A percentile compares a stretch with the other conserved stretches of the same genome.
These are phyloP conservation scores for Drosophila bocki DNA, from an alignment of 1,140 invertebrate species.

Conservation along the genomic window DNA sequence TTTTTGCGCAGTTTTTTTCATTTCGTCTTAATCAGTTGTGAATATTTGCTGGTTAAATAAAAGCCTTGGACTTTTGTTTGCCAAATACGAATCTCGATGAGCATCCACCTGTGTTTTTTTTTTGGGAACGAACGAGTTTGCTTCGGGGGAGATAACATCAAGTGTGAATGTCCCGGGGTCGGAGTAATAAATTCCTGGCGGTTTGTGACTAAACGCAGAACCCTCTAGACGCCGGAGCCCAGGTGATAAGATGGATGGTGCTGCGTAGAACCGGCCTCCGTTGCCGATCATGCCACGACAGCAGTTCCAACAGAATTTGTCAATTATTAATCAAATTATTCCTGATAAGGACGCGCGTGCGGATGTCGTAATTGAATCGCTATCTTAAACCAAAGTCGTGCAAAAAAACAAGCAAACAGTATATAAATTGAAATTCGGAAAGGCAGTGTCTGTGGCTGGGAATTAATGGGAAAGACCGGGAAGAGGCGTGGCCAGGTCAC, in stretches of 20 bases:
- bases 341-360: conserved; percentile 59
- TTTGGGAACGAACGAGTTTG: conserved; percentile 7
- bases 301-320: conserved; percentile 30
- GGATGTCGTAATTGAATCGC: conserved; percentile 48
- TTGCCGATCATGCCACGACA: conserved; percentile 46
- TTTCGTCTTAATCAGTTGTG: conserved; percentile 55
- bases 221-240: conserved; percentile 8
- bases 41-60: conserved; percentile 57
- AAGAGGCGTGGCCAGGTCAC: conserved; percentile 41
- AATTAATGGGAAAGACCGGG: conserved; percentile 19
- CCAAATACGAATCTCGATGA: conserved; percentile 27
- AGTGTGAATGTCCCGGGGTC: conserved; percentile 34
- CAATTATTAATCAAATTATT: conserved; percentile 58
- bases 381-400: conserved; percentile 28
- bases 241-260: conserved; percentile 20
- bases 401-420: conserved; percentile 20
- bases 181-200: conserved; percentile 35
- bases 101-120: conserved; percentile 20
- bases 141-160: conserved; percentile 22
- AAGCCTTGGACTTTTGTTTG: conserved; percentile 50
- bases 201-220: conserved; percentile 35
- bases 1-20: conserved; percentile 58
- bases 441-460: conserved; percentile 4
- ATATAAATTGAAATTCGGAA: conserved; percentile 27
- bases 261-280: conserved; percentile 30